A percentile compares a stretch with the other conserved stretches of the same genome.
phyloP scores from a whole-genome alignment of 37 sponge, comb jelly and placozoan genomes.

The Halichondria panicea region DNA sequence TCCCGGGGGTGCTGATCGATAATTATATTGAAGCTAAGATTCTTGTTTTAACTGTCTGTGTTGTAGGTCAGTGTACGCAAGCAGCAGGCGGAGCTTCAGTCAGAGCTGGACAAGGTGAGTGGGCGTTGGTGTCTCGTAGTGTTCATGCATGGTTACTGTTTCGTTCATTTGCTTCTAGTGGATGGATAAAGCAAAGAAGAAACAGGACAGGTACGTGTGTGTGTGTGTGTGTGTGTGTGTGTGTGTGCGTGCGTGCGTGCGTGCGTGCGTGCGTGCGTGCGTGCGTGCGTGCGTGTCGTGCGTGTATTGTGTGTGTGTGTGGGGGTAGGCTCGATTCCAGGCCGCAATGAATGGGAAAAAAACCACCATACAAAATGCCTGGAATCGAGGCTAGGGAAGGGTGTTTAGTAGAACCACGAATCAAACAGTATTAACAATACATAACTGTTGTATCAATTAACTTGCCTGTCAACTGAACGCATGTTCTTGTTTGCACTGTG shows the following conservation, averaged over 20 bases:
- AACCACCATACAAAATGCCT: too few relatives aligned
- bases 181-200: constrained; percentile 60
- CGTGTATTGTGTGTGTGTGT: too few relatives aligned
- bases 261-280: not conserved
- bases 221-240: constrained; percentile 1
- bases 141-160: not conserved
- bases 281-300: not conserved
- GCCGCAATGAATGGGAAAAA: too few relatives aligned
- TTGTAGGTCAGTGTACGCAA: constrained; percentile 17
- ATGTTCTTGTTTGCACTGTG: too few relatives aligned
- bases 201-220: constrained; percentile 45
- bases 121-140: not conserved
- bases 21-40: too few relatives aligned
- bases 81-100: constrained; percentile 22
- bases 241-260: constrained; percentile 12
- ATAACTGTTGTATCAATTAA: too few relatives aligned
- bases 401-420: too few relatives aligned
- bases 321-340: too few relatives aligned
- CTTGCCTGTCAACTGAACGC: too few relatives aligned
- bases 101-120: constrained; percentile 47
- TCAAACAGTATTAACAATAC: too few relatives aligned
- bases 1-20: too few relatives aligned
- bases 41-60: not conserved
- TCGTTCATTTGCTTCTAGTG: constrained; percentile 3
- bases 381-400: too few relatives aligned